These are phyloP conservation scores for Cinclus cinclus DNA, from an alignment of 2,113 vertebrate genomes.

Conservation along the genomic window DNA sequence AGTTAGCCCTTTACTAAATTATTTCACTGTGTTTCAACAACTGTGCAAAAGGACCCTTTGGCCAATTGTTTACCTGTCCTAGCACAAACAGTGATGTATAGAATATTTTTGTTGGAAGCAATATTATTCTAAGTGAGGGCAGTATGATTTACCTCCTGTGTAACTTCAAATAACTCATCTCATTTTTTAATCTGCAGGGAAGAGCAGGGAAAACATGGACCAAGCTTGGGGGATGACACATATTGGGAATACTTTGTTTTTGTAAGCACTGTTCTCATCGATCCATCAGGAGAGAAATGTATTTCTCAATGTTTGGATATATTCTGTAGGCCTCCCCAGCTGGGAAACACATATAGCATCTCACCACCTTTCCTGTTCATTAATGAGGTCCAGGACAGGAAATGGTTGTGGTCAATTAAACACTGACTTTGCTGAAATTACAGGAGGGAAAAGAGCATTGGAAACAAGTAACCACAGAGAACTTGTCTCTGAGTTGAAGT, in stretches of 20 bases:
- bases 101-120: background rate
- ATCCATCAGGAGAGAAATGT: background rate
- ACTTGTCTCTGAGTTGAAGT: background rate
- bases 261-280: rapidly evolving
- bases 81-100: rapidly evolving
- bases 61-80: background rate
- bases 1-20: background rate
- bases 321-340: background rate
- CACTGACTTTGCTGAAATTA: background rate
- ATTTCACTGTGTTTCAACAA: background rate
- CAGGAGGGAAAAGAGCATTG: background rate
- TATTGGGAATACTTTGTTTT: background rate
- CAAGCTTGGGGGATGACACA: background rate
- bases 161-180: background rate
- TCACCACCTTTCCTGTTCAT: background rate
- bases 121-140: background rate
- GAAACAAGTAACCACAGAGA: background rate
- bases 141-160: background rate
- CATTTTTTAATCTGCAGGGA: background rate
- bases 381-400: background rate
- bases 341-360: background rate
- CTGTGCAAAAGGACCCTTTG: background rate
- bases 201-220: background rate
- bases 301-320: background rate
- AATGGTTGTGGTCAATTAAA: background rate